Percentiles rank a stretch among this genome's conserved stretches.
Evolutionary conservation across 35 echinoderm and acorn worm species (phyloP).

Genomic region (Strongylocentrotus purpuratus): DNA sequence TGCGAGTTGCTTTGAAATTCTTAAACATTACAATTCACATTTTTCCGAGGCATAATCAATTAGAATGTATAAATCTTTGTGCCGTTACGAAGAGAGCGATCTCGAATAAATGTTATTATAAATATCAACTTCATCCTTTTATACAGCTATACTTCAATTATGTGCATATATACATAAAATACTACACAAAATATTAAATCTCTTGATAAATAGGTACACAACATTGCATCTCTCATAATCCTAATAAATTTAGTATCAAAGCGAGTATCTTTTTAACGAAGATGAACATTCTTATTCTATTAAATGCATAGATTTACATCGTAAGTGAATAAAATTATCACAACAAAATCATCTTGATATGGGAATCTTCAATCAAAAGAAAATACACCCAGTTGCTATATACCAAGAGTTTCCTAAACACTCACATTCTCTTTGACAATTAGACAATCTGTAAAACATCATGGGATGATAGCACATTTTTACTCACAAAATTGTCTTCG

Average conservation of each 20-base stretch:
- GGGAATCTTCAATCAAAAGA: not conserved
- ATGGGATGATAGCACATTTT: not conserved
- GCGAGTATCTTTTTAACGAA: not conserved
- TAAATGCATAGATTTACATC: not conserved
- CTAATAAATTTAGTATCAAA: conserved; percentile 6
- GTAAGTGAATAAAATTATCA: conserved; percentile 12
- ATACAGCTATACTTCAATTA: not conserved
- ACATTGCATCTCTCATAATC: not conserved
- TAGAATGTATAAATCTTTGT: conserved; percentile 5
- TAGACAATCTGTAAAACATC: not conserved
- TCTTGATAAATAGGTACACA: conserved; percentile 5
- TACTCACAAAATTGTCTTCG: not conserved
- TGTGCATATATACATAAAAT: conserved; percentile 15
- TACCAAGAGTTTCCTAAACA: not conserved
- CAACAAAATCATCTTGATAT: not conserved
- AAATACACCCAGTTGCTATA: not conserved
- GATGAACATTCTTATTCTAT: not conserved
- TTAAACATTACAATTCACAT: not conserved
- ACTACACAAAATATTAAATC: not conserved
- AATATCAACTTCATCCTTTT: conserved; percentile 6
- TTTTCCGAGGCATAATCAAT: not conserved
- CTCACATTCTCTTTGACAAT: not conserved
- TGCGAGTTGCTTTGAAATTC: not conserved
- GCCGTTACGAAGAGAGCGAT: not conserved
- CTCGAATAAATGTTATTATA: not conserved